Evolutionary conservation across 1,140 invertebrate genomes (phyloP).

Genomic region (Caenorhabditis briggsae): DNA sequence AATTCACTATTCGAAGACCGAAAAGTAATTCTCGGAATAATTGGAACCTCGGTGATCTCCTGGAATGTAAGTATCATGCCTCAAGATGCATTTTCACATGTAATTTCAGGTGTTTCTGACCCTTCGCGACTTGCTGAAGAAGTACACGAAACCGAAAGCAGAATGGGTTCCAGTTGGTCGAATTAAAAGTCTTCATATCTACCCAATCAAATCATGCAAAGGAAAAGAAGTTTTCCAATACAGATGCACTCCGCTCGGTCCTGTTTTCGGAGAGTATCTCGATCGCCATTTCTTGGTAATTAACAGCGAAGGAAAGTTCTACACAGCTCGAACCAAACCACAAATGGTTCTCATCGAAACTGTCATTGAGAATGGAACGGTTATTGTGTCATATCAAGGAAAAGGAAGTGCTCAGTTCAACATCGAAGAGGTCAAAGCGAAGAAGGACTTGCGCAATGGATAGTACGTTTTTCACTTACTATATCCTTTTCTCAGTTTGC

Average conservation of each 20-base stretch:
- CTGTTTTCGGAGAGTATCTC: slow-evolving; percentile 39
- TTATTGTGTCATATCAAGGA: slow-evolving; percentile 34
- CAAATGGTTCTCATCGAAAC: slow-evolving; percentile 59
- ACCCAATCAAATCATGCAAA: slow-evolving; percentile 61
- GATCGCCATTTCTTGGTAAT: slow-evolving; percentile 59
- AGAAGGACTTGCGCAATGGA: slow-evolving; percentile 46
- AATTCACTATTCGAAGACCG: slow-evolving; percentile 30
- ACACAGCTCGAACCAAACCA: slow-evolving; percentile 58
- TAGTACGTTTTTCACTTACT: background rate
- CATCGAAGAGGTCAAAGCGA: slow-evolving; percentile 23
- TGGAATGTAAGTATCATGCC: slow-evolving; percentile 8
- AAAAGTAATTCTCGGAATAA: slow-evolving; percentile 34
- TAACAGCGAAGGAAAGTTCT: slow-evolving; percentile 56
- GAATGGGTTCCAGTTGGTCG: slow-evolving; percentile 59
- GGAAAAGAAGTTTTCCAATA: slow-evolving; percentile 52
- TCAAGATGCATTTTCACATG: background rate
- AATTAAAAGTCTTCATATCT: slow-evolving; percentile 57
- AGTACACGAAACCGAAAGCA: slow-evolving; percentile 5
- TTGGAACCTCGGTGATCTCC: slow-evolving; percentile 18
- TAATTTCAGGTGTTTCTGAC: background rate
- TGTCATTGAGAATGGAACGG: slow-evolving; percentile 22
- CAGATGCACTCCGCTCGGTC: slow-evolving; percentile 31
- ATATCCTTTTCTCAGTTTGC: background rate
- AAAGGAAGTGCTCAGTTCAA: background rate
- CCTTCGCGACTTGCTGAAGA: background rate